Percentiles rank a stretch among this genome's conserved stretches.
These are phyloP conservation scores for Sinopyrophorus schimmeli DNA, from an alignment of 2,888 invertebrate species.

Conservation along the genomic window DNA sequence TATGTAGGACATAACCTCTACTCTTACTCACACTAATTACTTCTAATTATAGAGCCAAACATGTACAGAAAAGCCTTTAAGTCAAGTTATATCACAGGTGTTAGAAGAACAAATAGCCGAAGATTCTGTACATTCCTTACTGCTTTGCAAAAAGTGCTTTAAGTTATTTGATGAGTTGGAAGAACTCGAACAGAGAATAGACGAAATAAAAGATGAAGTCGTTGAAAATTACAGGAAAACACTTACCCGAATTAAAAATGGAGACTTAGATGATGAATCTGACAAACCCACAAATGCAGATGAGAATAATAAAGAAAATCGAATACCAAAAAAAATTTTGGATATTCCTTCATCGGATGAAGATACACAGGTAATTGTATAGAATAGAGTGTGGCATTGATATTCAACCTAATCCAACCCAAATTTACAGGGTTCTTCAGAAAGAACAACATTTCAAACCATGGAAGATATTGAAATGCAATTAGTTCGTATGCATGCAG, in stretches of 20 bases:
- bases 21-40: neutral
- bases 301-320: conserved; percentile 39
- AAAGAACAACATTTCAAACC: conserved; percentile 35
- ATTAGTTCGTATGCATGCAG: conserved; percentile 49
- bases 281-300: conserved; percentile 32
- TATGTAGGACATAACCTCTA: conserved; percentile 33
- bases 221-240: conserved; percentile 54
- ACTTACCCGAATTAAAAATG: conserved; percentile 33
- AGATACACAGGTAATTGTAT: conserved; percentile 39
- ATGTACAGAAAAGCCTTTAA: conserved; percentile 43
- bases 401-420: neutral
- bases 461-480: conserved; percentile 53
- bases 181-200: conserved; percentile 58
- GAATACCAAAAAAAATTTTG: conserved; percentile 49
- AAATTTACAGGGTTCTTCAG: neutral
- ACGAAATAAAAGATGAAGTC: conserved; percentile 60
- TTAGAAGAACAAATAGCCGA: conserved; percentile 58
- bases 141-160: conserved; percentile 71
- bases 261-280: conserved; percentile 38
- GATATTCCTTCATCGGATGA: conserved; percentile 53
- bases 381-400: neutral
- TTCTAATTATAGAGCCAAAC: conserved; percentile 42
- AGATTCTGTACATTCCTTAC: conserved; percentile 58
- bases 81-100: conserved; percentile 55
- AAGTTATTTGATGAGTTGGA: conserved; percentile 67